A percentile compares a stretch with the other conserved stretches of the same genome.
phyloP scores from a whole-genome alignment of 2,888 invertebrate species.

The Ochropleura leucogaster region DNA sequence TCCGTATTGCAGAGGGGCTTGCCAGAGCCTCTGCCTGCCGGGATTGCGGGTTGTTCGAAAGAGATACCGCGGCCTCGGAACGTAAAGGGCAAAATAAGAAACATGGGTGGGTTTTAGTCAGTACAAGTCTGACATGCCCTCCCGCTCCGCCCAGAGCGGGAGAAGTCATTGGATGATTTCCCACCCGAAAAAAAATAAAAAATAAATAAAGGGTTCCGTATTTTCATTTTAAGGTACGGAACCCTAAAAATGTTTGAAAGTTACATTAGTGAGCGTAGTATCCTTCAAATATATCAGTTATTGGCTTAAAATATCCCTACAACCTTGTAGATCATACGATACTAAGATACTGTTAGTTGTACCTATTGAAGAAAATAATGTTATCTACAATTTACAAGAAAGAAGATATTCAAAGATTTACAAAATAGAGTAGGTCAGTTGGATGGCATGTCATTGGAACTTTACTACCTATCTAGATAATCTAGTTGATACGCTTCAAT shows the following conservation, averaged over 20 bases:
- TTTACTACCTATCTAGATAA: constrained; percentile 28
- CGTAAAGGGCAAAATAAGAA: too few species aligned
- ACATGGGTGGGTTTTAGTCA: too few species aligned
- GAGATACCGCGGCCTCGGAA: too few species aligned
- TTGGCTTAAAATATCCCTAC: neutral
- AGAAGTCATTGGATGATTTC: too few species aligned
- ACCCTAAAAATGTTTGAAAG: neutral
- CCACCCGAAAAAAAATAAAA: too few species aligned
- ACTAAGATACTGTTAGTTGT: neutral
- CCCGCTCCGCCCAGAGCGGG: too few species aligned
- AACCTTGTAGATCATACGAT: constrained; percentile 29
- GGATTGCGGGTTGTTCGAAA: too few species aligned
- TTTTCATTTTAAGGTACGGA: too few species aligned
- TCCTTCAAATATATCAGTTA: constrained; percentile 4
- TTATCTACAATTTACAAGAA: constrained; percentile 37
- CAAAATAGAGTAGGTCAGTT: constrained; percentile 46
- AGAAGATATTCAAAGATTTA: constrained; percentile 34
- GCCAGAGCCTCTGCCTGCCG: too few species aligned
- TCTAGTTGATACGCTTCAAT: constrained; percentile 37
- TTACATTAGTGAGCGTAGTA: neutral
- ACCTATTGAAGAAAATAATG: neutral
- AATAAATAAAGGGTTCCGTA: too few species aligned
- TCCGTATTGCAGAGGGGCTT: too few species aligned
- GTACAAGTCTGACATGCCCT: too few species aligned
- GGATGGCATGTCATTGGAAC: constrained; percentile 45